Conservation (phyloP, 2,888 invertebrate species). For the Agrilus biguttatus region DNA sequence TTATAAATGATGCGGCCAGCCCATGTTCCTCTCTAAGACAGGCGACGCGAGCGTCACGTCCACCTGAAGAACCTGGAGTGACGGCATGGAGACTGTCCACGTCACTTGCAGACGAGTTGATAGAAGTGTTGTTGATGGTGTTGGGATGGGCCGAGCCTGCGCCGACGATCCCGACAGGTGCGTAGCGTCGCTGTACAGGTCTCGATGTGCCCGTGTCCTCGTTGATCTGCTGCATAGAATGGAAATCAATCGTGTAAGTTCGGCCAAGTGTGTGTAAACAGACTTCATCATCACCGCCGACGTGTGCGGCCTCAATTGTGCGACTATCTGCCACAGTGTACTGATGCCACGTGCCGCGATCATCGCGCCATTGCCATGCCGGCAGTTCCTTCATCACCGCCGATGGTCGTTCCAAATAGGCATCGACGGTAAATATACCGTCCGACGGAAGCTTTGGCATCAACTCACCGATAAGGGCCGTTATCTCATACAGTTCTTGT, state of each 20-base stretch:
- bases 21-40: constrained; percentile 56
- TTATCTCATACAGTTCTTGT: constrained; percentile 94
- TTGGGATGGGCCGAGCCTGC: constrained; percentile 20
- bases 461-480: constrained; percentile 90
- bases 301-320: constrained; percentile 88
- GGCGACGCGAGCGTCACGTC: constrained; percentile 51
- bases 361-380: constrained; percentile 96
- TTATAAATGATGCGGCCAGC: constrained; percentile 49
- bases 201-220: constrained; percentile 93
- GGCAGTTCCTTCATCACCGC: constrained; percentile 57
- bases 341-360: constrained; percentile 81
- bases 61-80: constrained; percentile 22
- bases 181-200: constrained; percentile 71
- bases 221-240: constrained; percentile 96
- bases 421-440: constrained; percentile 90
- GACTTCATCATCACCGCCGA: constrained; percentile 90
- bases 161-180: constrained; percentile 38
- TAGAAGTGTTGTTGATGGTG: background rate
- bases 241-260: constrained; percentile 92
- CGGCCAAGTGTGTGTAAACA: constrained; percentile 82
- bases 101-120: constrained; percentile 5
- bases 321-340: constrained; percentile 88
- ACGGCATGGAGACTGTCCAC: constrained; percentile 10
- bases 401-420: constrained; percentile 64
- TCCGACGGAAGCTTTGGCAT: constrained; percentile 93